Percentiles rank a stretch among this genome's conserved stretches.
These are phyloP conservation scores for Dryocosmus kuriphilus DNA, from an alignment of 2,888 invertebrate genomes.

Conservation along the genomic window DNA sequence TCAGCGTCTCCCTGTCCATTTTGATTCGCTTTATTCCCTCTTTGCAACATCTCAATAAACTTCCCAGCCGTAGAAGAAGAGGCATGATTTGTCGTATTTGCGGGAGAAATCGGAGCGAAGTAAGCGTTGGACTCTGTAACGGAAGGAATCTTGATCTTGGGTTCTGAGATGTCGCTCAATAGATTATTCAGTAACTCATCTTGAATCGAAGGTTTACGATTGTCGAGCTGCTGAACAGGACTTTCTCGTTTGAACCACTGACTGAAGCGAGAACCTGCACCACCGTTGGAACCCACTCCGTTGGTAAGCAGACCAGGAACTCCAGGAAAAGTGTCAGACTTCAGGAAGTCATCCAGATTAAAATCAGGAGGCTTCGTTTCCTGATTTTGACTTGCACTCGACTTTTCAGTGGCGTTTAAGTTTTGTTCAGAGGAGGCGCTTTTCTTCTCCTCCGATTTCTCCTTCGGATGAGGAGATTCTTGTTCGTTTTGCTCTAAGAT, in stretches of 20 bases:
- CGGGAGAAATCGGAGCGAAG: constrained; percentile 86
- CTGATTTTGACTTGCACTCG: constrained; percentile 58
- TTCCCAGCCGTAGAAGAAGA: constrained; percentile 71
- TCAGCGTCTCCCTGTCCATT: constrained; percentile 73
- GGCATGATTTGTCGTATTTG: constrained; percentile 77
- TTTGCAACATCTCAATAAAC: constrained; percentile 85
- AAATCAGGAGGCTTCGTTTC: constrained; percentile 79
- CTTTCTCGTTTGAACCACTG: constrained; percentile 89
- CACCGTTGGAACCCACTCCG: constrained; percentile 80
- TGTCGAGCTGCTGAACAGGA: constrained; percentile 78
- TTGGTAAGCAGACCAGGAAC: constrained; percentile 86
- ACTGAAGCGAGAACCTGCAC: constrained; percentile 85
- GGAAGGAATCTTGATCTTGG: constrained; percentile 76
- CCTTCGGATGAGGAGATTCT: constrained; percentile 58
- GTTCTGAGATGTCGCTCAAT: constrained; percentile 80
- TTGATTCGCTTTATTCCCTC: constrained; percentile 81
- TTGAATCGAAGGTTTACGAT: constrained; percentile 81
- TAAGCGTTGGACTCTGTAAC: constrained; percentile 81
- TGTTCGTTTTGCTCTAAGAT: constrained; percentile 71
- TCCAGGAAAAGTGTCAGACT: constrained; percentile 87
- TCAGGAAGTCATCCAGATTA: constrained; percentile 92
- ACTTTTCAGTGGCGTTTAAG: constrained; percentile 59
- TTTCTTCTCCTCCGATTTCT: constrained; percentile 60
- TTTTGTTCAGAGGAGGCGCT: constrained; percentile 61
- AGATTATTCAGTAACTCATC: constrained; percentile 83